Evolutionary conservation across 2,113 vertebrate genomes (phyloP).

Genomic region (Chascanopsetta lugubris): DNA sequence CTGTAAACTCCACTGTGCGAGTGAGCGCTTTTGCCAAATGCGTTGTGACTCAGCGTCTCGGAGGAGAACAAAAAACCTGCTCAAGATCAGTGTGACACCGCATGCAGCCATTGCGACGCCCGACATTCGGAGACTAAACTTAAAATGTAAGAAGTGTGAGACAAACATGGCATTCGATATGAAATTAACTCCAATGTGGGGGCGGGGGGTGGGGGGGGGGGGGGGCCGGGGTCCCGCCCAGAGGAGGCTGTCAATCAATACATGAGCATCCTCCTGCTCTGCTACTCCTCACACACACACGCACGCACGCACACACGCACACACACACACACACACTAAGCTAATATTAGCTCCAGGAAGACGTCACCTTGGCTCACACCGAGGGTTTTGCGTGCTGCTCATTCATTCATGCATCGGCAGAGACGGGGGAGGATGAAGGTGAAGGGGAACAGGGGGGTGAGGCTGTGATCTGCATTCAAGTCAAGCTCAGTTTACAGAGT

Average conservation of each 20-base stretch:
- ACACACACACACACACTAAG: not conserved
- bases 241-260: not conserved
- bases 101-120: constrained; percentile 33
- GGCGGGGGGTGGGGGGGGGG: too few relatives aligned
- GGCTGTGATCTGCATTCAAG: too few relatives aligned
- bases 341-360: not conserved
- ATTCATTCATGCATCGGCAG: not conserved
- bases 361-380: not conserved
- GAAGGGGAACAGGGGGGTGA: too few relatives aligned
- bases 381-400: not conserved
- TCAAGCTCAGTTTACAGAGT: too few relatives aligned
- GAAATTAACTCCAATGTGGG: not conserved
- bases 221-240: too few relatives aligned
- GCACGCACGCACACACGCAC: not conserved
- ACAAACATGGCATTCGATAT: not conserved
- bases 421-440: not conserved
- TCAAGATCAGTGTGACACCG: constrained; percentile 53
- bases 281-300: not conserved
- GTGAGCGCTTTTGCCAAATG: constrained; percentile 62
- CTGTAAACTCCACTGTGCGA: constrained; percentile 57
- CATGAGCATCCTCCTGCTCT: not conserved
- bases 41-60: constrained; percentile 70
- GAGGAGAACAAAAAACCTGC: constrained; percentile 63
- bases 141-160: constrained; percentile 34
- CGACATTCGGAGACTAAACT: constrained; percentile 35